Evolutionary conservation across 1,140 invertebrate genomes (phyloP).

Genomic region (Bacillus rossius): DNA sequence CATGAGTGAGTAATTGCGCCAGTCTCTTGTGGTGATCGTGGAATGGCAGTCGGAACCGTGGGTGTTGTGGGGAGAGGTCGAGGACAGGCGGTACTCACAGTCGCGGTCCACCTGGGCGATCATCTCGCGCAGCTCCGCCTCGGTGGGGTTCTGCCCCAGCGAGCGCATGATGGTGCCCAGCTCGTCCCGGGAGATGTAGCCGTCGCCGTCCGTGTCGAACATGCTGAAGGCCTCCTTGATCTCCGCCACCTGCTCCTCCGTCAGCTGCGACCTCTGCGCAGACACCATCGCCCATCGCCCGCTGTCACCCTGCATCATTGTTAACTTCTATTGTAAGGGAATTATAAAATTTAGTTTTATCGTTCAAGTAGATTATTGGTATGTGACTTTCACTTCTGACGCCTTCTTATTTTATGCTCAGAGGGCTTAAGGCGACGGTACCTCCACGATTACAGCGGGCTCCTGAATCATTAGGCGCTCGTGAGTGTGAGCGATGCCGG

Average conservation of each 20-base stretch:
- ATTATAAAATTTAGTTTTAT: neutral
- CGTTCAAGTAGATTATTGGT: too few relatives aligned
- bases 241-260: conserved; percentile 97
- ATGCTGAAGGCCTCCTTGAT: conserved; percentile 99
- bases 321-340: neutral
- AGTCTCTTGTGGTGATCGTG: too few relatives aligned
- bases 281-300: too few relatives aligned
- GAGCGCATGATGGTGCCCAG: conserved; percentile 37
- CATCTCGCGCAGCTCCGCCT: conserved; percentile 38
- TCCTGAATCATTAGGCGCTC: too few relatives aligned
- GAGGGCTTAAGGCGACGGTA: too few relatives aligned
- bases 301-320: neutral
- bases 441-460: too few relatives aligned
- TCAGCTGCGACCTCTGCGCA: conserved; percentile 70
- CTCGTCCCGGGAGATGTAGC: conserved; percentile 24
- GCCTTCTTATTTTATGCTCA: too few relatives aligned
- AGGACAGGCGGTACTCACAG: conserved; percentile 20
- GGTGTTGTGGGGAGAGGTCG: too few relatives aligned
- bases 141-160: conserved; percentile 40
- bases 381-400: too few relatives aligned
- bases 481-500: too few relatives aligned
- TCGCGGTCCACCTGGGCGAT: conserved; percentile 38
- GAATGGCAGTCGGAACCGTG: too few relatives aligned
- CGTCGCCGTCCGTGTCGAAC: conserved; percentile 19
- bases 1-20: too few relatives aligned